Conservation (phyloP, 2,888 invertebrate genomes). For the Platynereis dumerilii region DNA sequence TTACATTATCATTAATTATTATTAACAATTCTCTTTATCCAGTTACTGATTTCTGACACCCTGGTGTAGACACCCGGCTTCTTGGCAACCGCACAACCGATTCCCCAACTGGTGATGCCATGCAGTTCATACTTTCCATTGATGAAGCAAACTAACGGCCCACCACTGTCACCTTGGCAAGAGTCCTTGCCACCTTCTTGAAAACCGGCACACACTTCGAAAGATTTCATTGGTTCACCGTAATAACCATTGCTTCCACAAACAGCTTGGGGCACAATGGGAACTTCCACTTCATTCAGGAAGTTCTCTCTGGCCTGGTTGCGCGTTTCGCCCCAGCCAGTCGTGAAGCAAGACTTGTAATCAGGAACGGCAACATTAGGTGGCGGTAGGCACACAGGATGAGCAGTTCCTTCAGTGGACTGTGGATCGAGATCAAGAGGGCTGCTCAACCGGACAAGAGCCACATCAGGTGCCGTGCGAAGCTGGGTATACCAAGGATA, state of each 20-base stretch:
- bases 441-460: background rate
- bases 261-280: background rate
- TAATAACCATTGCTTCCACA: background rate
- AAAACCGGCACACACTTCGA: conserved; percentile 19
- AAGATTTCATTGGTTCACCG: background rate
- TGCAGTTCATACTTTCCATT: background rate
- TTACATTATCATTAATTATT: too few species aligned
- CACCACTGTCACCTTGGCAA: conserved; percentile 7
- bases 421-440: background rate
- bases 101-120: conserved; percentile 4
- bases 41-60: too few species aligned
- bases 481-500: background rate
- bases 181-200: conserved; percentile 17
- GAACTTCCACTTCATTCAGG: background rate
- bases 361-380: background rate
- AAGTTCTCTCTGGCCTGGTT: too few species aligned
- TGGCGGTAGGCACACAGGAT: conserved; percentile 3
- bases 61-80: background rate
- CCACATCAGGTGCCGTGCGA: background rate
- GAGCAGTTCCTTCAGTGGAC: too few species aligned
- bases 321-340: too few species aligned
- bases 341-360: too few species aligned
- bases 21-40: too few species aligned
- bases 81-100: background rate
- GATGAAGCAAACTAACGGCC: too few species aligned